Evolutionary conservation across 1,140 invertebrate genomes (phyloP).

Genomic region (Caenorhabditis briggsae): DNA sequence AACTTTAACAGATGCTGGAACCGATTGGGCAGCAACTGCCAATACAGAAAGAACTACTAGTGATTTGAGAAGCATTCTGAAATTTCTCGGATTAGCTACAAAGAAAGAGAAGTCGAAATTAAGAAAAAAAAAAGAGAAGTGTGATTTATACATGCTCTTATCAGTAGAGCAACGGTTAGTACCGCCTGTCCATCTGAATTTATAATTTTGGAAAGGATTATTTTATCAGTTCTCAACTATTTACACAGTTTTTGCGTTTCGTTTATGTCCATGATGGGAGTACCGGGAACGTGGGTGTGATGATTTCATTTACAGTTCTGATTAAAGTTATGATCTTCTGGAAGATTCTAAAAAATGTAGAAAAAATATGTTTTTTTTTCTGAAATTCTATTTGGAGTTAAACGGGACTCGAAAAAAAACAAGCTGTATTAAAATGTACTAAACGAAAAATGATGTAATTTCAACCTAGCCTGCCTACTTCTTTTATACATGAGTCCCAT

Average conservation of each 20-base stretch:
- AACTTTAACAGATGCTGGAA: not conserved
- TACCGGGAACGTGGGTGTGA: constrained; percentile 32
- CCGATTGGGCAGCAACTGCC: constrained; percentile 19
- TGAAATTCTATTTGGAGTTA: not conserved
- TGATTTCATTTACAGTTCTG: not conserved
- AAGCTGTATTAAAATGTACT: not conserved
- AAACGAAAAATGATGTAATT: not conserved
- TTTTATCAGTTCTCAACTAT: constrained; percentile 11
- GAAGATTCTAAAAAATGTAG: not conserved
- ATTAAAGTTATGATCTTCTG: not conserved
- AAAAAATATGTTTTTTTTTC: not conserved
- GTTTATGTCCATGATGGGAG: not conserved
- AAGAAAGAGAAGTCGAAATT: not conserved
- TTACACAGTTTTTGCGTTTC: not conserved
- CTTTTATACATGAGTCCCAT: constrained; percentile 34
- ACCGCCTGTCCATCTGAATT: constrained; percentile 46
- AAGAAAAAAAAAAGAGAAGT: not conserved
- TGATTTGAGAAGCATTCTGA: constrained; percentile 47
- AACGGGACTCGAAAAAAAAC: not conserved
- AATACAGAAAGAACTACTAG: not conserved
- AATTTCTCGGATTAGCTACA: not conserved
- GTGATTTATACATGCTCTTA: not conserved
- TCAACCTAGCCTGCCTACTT: not conserved
- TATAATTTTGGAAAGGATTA: constrained; percentile 40
- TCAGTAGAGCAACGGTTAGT: not conserved